Evolutionary conservation across 2,888 invertebrate species (phyloP).

Genomic region (Nasonia oneida): DNA sequence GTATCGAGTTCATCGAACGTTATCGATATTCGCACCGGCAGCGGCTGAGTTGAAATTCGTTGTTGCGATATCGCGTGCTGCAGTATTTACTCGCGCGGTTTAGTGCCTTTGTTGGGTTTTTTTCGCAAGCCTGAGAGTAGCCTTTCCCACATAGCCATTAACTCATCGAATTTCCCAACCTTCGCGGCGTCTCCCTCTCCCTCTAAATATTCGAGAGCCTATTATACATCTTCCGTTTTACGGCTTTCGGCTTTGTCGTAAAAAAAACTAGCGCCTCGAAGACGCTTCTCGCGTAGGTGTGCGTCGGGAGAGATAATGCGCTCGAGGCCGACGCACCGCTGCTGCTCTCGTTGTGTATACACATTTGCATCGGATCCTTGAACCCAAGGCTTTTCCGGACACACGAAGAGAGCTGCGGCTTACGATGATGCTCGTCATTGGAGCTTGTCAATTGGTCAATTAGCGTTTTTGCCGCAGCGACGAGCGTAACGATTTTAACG

Average conservation of each 20-base stretch:
- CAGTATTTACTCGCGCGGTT: background rate
- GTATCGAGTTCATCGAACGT: background rate
- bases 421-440: constrained; percentile 49
- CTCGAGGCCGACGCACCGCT: constrained; percentile 58
- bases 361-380: constrained; percentile 48
- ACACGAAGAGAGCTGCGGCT: background rate
- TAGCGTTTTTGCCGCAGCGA: constrained; percentile 43
- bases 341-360: constrained; percentile 50
- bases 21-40: background rate
- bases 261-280: constrained; percentile 27
- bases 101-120: background rate
- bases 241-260: constrained; percentile 43
- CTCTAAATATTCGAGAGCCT: constrained; percentile 12
- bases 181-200: background rate
- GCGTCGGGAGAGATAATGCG: constrained; percentile 40
- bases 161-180: constrained; percentile 57
- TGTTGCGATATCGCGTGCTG: background rate
- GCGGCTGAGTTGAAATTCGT: background rate
- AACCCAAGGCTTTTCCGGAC: constrained; percentile 59
- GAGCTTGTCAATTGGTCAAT: constrained; percentile 48
- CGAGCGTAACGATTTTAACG: constrained; percentile 25
- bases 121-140: constrained; percentile 11
- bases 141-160: constrained; percentile 29
- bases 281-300: constrained; percentile 2
- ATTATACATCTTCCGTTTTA: constrained; percentile 34